These are phyloP conservation scores for Drosophila mojavensis DNA, from an alignment of 1,140 invertebrate species.

Conservation along the genomic window DNA sequence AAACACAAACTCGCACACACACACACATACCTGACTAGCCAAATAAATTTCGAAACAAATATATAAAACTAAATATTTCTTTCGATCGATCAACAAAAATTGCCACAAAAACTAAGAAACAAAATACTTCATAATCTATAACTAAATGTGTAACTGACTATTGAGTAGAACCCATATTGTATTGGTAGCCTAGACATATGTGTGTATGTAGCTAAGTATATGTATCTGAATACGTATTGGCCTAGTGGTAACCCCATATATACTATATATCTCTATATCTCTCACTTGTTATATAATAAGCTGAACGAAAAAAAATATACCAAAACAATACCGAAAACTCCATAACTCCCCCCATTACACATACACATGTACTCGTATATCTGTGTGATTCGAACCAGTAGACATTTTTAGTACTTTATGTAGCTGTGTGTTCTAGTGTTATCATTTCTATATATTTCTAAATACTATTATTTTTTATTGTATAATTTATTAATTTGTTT, in stretches of 20 bases:
- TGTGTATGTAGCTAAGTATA: constrained; percentile 38
- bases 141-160: constrained; percentile 11
- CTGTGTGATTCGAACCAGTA: constrained; percentile 72
- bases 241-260: constrained; percentile 44
- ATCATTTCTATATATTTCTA: constrained; percentile 17
- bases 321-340: background rate
- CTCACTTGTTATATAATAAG: constrained; percentile 25
- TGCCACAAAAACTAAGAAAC: constrained; percentile 25
- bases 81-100: constrained; percentile 41
- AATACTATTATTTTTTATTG: constrained; percentile 18
- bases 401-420: constrained; percentile 41
- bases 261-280: constrained; percentile 16
- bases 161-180: constrained; percentile 24
- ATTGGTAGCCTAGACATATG: constrained; percentile 30
- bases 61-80: constrained; percentile 12
- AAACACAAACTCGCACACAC: background rate
- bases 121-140: background rate
- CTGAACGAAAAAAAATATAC: constrained; percentile 8
- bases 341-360: constrained; percentile 39
- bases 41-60: constrained; percentile 13
- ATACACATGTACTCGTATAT: constrained; percentile 61
- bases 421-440: constrained; percentile 52
- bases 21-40: constrained; percentile 12
- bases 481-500: constrained; percentile 25
- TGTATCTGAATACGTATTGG: constrained; percentile 48